Conservation (phyloP, 2,113 vertebrate species). For the Electrona antarctica region DNA sequence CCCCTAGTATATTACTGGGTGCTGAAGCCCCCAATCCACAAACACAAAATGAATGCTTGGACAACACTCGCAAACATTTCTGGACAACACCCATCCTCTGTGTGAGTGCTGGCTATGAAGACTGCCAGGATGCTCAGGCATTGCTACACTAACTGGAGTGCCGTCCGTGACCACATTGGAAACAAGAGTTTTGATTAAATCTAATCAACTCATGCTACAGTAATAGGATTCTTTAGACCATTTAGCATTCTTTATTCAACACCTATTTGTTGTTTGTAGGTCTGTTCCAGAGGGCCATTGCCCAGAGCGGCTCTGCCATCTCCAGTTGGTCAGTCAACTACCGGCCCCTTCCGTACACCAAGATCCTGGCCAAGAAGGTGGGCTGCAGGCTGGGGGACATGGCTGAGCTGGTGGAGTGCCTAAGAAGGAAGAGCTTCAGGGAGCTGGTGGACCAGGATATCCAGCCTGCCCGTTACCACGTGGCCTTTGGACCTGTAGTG, state of each 20-base stretch:
- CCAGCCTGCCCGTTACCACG: constrained; percentile 93
- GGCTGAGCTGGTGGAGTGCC: constrained; percentile 87
- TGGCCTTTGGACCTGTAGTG: constrained; percentile 95
- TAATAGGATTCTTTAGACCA: too few species aligned
- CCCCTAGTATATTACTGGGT: too few species aligned
- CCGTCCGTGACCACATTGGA: too few species aligned
- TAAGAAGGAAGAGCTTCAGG: constrained; percentile 88
- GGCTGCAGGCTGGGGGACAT: constrained; percentile 89
- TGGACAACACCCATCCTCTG: too few species aligned
- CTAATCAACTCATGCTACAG: too few species aligned
- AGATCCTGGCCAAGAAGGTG: constrained; percentile 90
- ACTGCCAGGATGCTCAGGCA: too few species aligned
- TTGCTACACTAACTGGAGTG: too few species aligned
- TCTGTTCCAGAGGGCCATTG: constrained; percentile 93
- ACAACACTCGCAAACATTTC: not conserved
- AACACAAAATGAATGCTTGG: not conserved
- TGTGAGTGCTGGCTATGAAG: too few species aligned
- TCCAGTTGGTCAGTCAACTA: constrained; percentile 98
- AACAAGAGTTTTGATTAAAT: too few species aligned
- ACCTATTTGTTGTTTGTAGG: constrained; percentile 67
- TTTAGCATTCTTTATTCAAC: too few species aligned
- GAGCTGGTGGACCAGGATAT: constrained; percentile 96
- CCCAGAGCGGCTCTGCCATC: constrained; percentile 94
- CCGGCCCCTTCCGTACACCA: constrained; percentile 89
- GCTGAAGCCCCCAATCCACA: too few species aligned